Base-by-base conservation (phyloP, 2,797 vertebrate genomes). In the Zonotrichia albicollis region DNA sequence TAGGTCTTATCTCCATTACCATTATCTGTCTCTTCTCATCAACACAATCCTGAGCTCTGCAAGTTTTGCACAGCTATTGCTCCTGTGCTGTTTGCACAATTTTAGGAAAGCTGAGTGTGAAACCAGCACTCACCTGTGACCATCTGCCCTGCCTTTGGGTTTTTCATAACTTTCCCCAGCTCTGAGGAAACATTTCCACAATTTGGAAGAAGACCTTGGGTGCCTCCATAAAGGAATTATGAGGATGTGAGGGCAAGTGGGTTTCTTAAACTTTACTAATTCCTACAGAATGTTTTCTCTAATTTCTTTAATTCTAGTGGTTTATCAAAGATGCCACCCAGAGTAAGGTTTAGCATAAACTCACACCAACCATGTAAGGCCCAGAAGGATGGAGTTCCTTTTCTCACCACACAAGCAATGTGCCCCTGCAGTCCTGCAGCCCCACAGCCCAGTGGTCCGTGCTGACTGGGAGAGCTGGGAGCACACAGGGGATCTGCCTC, bases 291-390 rank as follows among this genome's bases (percentile, higher is more conserved):
- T 3, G 0, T 12, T 79, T 84, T 55, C 43, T 46, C 48, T 18
- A 3, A 10, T 70, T 54, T 46, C 15, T 23, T 60, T 55, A 16
- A 11, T n/a, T 60, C 11, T 8, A 20, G 40, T 13, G 40, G 15
- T 51, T 67, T n/a, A 42, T 23, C 43, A 54, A 38, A 84, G 38
- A 21, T 15, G 9, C 3, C 3, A 8, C 11, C 6, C 17, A 38
- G 45, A 0, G 1, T 9, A 81, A 68, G 21, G 16, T 57, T 40
- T 21, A 60, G 14, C 1, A 1, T 23, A 34, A 79, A 43, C 11
- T 54, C 32, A 25, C 17, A 38, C 12, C 18, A 40, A 11, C 7
- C 7, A 2, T 0, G 0, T 21, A 42, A 23, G 1, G 1, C 15
- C 18, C 16, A 15, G 38, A 51, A 72, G 71, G 46, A n/a, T 2